Evolutionary conservation across 2,888 invertebrate genomes (phyloP).

Genomic region (Morinoia aosen): DNA sequence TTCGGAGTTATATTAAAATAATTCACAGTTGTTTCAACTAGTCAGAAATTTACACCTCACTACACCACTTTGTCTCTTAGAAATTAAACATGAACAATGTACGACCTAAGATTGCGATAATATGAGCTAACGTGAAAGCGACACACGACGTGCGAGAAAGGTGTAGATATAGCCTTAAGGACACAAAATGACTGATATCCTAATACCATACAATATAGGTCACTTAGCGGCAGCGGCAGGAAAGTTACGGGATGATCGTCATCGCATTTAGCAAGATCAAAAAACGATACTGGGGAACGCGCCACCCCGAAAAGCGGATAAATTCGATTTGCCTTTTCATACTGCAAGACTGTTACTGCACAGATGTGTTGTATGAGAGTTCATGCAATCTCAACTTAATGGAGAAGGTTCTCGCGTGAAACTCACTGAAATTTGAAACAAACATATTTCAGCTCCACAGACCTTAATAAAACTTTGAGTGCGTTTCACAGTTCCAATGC

Average conservation of each 20-base stretch:
- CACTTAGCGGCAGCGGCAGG: background rate
- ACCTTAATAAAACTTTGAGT: too few relatives aligned
- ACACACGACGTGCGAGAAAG: background rate
- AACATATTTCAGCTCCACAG: too few relatives aligned
- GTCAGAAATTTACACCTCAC: background rate
- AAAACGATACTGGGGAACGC: background rate
- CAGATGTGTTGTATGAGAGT: too few relatives aligned
- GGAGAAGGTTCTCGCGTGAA: too few relatives aligned
- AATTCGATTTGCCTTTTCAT: too few relatives aligned
- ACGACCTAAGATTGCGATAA: background rate
- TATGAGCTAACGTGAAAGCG: background rate
- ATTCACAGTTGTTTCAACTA: background rate
- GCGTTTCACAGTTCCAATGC: too few relatives aligned
- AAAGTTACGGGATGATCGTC: background rate
- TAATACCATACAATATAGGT: background rate
- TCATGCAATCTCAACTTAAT: too few relatives aligned
- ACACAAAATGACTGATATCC: background rate
- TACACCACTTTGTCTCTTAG: background rate
- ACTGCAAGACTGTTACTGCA: too few relatives aligned
- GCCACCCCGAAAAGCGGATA: too few relatives aligned
- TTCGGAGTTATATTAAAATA: background rate
- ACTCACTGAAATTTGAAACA: too few relatives aligned
- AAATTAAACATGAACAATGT: background rate
- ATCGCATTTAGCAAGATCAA: background rate
- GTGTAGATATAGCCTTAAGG: background rate